Percentiles rank a stretch among this genome's conserved stretches.
These are phyloP conservation scores for Venturia canescens DNA, from an alignment of 1,140 invertebrate genomes.

Conservation along the genomic window DNA sequence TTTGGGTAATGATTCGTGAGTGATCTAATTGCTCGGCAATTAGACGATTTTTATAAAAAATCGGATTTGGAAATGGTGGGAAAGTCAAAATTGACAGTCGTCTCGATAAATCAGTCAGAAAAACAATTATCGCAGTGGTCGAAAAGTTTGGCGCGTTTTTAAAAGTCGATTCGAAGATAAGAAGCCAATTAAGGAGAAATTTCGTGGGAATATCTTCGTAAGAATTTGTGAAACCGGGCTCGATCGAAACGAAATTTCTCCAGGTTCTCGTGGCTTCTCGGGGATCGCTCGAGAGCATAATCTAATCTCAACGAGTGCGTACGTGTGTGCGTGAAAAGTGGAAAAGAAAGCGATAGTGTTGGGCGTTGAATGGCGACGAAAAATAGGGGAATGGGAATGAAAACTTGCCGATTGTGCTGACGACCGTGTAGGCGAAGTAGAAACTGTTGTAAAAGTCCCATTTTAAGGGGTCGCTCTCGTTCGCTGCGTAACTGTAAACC, in stretches of 20 bases:
- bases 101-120: too few species aligned
- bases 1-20: too few species aligned
- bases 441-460: constrained; percentile 97
- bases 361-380: background rate
- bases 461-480: constrained; percentile 78
- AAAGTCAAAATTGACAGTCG: too few species aligned
- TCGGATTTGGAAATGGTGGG: too few species aligned
- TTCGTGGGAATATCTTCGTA: too few species aligned
- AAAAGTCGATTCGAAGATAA: constrained; percentile 53
- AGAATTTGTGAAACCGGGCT: background rate
- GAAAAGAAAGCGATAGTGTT: background rate
- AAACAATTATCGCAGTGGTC: too few species aligned
- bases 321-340: too few species aligned
- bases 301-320: constrained; percentile 20
- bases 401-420: constrained; percentile 93
- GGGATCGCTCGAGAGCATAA: constrained; percentile 18
- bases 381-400: background rate
- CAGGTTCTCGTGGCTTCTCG: background rate
- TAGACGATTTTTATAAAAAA: too few species aligned
- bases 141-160: too few species aligned
- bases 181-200: background rate
- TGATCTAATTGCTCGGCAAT: too few species aligned
- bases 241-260: constrained; percentile 7
- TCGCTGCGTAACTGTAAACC: constrained; percentile 80
- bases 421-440: constrained; percentile 96